Evolutionary conservation across 2,113 vertebrate species (phyloP).

Genomic region (Rhadina sibilatrix): DNA sequence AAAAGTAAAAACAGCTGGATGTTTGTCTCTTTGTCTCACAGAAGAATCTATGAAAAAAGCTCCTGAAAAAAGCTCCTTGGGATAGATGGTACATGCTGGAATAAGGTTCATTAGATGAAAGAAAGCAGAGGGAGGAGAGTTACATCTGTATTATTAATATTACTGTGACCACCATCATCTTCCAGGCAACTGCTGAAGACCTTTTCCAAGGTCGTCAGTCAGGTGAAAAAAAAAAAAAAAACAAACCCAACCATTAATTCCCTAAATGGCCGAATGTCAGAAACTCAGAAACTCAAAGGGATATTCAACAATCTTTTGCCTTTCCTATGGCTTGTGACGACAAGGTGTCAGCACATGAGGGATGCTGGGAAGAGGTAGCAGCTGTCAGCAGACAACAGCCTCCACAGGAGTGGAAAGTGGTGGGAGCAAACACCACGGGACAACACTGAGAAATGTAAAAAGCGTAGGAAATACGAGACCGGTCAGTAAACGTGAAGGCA

Average conservation of each 20-base stretch:
- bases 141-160: not conserved
- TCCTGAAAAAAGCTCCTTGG: not conserved
- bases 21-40: not conserved
- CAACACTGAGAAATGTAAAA: not conserved
- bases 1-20: not conserved
- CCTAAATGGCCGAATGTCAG: not conserved
- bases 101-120: not conserved
- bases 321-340: not conserved
- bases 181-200: not conserved
- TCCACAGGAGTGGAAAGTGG: not conserved
- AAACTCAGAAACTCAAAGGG: not conserved
- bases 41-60: not conserved
- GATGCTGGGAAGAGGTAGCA: not conserved
- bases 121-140: not conserved
- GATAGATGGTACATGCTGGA: not conserved
- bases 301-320: not conserved
- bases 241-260: not conserved
- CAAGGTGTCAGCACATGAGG: not conserved
- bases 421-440: not conserved
- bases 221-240: not conserved
- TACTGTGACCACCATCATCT: not conserved
- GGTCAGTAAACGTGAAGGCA: accelerated
- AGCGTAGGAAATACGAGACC: not conserved
- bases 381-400: not conserved
- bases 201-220: not conserved